phyloP scores from a whole-genome alignment of 2,113 vertebrate genomes.

The Myiozetetes cayanensis region DNA sequence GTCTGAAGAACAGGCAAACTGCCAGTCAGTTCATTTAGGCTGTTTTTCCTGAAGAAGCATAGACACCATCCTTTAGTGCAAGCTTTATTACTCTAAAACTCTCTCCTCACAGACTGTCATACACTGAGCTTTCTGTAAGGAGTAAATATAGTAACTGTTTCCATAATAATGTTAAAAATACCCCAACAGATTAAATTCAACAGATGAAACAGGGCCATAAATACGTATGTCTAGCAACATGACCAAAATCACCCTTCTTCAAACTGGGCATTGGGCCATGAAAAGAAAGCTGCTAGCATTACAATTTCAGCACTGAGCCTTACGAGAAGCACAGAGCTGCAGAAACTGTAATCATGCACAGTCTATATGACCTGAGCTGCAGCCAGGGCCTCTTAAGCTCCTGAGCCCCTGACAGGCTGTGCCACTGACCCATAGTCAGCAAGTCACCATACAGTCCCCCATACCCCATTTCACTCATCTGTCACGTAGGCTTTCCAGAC shows the following conservation, averaged over 20 bases:
- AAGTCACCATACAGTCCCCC: neutral
- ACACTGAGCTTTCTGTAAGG: neutral
- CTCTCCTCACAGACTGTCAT: neutral
- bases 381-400: neutral
- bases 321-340: neutral
- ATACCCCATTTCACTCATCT: neutral
- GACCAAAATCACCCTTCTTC: constrained; percentile 55
- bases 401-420: neutral
- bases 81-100: neutral
- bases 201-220: constrained; percentile 51
- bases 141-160: constrained; percentile 67
- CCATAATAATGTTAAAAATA: constrained; percentile 61
- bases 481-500: neutral
- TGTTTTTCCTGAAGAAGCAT: neutral
- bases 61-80: neutral
- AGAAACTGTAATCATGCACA: neutral
- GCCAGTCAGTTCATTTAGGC: constrained; percentile 18
- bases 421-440: neutral
- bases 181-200: constrained; percentile 24
- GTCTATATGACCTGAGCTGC: fast-evolving
- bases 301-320: neutral
- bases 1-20: neutral
- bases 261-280: constrained; percentile 47
- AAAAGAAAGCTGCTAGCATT: constrained; percentile 12
- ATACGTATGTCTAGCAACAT: constrained; percentile 40